Evolutionary conservation across 1,140 invertebrate genomes (phyloP).

Genomic region (Heterodera carotae): DNA sequence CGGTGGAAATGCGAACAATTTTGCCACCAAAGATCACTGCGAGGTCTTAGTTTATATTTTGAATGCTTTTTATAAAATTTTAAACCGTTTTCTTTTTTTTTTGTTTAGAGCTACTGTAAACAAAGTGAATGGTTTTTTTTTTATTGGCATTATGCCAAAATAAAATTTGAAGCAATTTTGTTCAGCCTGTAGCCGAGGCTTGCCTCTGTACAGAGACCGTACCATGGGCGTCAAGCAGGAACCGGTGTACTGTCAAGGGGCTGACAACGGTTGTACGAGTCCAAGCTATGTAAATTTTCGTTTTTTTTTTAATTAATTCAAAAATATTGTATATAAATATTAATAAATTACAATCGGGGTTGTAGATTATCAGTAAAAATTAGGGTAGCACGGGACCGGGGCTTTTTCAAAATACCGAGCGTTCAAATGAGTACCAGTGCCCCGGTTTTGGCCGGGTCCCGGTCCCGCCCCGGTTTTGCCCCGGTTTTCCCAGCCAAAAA

Average conservation of each 20-base stretch:
- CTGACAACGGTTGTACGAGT: constrained; percentile 64
- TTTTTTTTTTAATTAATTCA: not conserved
- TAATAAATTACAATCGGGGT: too few species aligned
- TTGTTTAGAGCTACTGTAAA: constrained; percentile 58
- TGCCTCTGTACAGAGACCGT: constrained; percentile 63
- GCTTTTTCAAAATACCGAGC: too few species aligned
- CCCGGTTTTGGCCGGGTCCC: too few species aligned
- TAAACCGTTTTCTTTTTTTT: not conserved
- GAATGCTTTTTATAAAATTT: not conserved
- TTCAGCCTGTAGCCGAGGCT: constrained; percentile 63
- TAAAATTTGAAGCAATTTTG: not conserved
- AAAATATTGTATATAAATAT: too few species aligned
- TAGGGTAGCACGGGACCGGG: too few species aligned
- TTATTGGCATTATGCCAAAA: not conserved
- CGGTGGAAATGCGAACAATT: constrained; percentile 60
- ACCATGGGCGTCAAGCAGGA: constrained; percentile 64
- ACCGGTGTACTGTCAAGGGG: constrained; percentile 65
- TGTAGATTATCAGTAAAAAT: too few species aligned
- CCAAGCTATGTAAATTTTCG: constrained; percentile 58
- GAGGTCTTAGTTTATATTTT: constrained; percentile 26
- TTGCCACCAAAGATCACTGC: constrained; percentile 65
- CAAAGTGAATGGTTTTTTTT: constrained; percentile 58
- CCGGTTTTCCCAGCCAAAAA: too few species aligned
- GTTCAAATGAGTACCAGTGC: too few species aligned
- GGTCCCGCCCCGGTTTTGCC: too few species aligned